Conservation (phyloP, 1,140 invertebrate species). For the Zeugodacus cucurbitae region DNA sequence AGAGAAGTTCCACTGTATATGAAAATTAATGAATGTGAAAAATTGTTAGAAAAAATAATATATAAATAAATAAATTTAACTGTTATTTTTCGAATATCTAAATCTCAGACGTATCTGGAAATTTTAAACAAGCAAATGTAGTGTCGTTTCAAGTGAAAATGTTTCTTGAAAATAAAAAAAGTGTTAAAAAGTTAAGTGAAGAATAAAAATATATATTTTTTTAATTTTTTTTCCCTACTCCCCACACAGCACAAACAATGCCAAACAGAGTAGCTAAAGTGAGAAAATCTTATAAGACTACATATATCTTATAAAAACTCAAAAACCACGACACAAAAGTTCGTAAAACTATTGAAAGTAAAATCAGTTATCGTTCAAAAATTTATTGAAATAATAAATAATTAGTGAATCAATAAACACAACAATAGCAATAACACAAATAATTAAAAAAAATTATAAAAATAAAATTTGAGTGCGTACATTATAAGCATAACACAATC, state of each 20-base stretch:
- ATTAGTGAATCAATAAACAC: neutral
- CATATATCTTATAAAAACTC: neutral
- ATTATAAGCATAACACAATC: neutral
- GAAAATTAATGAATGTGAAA: no score
- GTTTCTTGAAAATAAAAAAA: no score
- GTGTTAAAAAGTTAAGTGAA: no score
- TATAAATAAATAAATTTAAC: no score
- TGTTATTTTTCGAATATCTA: no score
- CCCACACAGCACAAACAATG: neutral
- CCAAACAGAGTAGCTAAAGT: neutral
- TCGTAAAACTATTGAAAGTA: neutral
- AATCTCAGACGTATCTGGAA: no score
- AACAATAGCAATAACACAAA: neutral
- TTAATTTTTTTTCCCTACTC: neutral
- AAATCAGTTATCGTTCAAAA: neutral
- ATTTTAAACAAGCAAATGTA: no score
- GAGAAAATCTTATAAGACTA: neutral
- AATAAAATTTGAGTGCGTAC: neutral
- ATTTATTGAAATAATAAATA: neutral
- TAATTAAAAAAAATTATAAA: neutral
- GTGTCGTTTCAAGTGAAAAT: no score
- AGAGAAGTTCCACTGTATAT: no score
- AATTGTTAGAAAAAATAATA: no score
- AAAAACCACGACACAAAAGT: neutral
- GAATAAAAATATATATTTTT: neutral